phyloP scores from a whole-genome alignment of 2,888 invertebrate species.

The Hyalella azteca region DNA sequence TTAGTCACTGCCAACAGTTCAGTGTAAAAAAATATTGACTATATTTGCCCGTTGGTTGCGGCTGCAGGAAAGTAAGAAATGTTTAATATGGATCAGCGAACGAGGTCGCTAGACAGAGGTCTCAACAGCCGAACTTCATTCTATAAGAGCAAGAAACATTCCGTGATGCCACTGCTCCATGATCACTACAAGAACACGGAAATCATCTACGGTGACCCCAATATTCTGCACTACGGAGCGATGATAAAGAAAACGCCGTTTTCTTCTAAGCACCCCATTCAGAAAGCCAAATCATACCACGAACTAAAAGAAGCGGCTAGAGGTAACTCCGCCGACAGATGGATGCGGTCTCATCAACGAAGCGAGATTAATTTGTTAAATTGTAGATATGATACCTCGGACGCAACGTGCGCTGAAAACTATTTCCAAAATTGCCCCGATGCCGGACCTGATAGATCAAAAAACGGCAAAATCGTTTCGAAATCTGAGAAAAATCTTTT shows the following conservation, averaged over 20 bases:
- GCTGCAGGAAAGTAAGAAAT: too few relatives aligned
- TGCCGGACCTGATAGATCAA: not conserved
- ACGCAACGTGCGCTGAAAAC: not conserved
- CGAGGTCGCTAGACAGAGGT: conserved; percentile 28
- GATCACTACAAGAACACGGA: not conserved
- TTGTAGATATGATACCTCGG: not conserved
- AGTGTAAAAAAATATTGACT: too few relatives aligned
- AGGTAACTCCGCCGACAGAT: not conserved
- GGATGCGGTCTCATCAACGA: not conserved
- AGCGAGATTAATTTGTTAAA: not conserved
- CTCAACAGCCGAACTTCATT: not conserved
- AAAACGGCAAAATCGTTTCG: not conserved
- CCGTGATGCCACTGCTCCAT: not conserved
- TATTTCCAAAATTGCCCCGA: not conserved
- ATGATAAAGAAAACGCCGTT: conserved; percentile 25
- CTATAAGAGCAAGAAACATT: conserved; percentile 9
- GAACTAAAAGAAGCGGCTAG: not conserved
- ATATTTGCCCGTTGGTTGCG: too few relatives aligned
- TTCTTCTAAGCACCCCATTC: conserved; percentile 7
- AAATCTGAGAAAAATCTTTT: conserved; percentile 11
- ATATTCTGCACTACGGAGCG: not conserved
- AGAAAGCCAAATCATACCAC: conserved; percentile 28
- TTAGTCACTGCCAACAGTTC: too few relatives aligned
- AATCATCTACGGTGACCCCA: conserved; percentile 1
- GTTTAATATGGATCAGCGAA: not conserved